phyloP scores from a whole-genome alignment of 2,888 invertebrate species.

The Agonopterix heracliana region DNA sequence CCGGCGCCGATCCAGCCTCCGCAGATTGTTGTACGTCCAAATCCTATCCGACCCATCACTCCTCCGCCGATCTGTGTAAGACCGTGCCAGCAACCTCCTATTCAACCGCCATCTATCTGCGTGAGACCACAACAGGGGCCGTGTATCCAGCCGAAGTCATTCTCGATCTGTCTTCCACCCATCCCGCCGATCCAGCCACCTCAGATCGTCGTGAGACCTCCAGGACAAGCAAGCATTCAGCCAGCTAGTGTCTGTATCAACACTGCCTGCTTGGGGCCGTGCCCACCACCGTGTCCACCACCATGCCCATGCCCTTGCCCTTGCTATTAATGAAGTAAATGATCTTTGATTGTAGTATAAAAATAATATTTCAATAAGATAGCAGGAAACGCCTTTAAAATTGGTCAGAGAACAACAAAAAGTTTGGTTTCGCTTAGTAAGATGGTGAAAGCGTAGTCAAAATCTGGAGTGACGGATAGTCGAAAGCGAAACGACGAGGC shows the following conservation, averaged over 20 bases:
- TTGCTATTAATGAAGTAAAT: neutral
- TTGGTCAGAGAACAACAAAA: too few species aligned
- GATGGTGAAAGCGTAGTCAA: too few species aligned
- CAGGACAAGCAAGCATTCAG: neutral
- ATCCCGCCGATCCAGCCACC: conserved; percentile 26
- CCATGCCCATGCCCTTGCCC: conserved; percentile 1
- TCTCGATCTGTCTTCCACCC: conserved; percentile 11
- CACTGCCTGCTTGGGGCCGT: neutral
- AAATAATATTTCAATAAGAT: neutral
- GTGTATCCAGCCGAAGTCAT: conserved; percentile 21
- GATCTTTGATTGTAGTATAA: conserved; percentile 14
- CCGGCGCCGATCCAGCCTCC: conserved; percentile 39
- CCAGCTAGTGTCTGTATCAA: neutral
- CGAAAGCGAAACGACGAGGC: too few species aligned
- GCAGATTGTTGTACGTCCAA: conserved; percentile 35
- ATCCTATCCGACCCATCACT: conserved; percentile 30
- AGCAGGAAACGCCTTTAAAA: neutral
- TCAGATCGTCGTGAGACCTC: conserved; percentile 23
- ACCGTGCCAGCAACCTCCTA: conserved; percentile 31
- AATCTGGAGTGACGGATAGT: too few species aligned
- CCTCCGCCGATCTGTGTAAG: conserved; percentile 39
- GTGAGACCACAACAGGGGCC: conserved; percentile 26
- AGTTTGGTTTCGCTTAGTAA: too few species aligned
- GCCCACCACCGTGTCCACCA: conserved; percentile 1
- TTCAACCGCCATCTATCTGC: conserved; percentile 26